Conservation (phyloP, 2,113 vertebrate genomes). For the Forbesichthys agassizii region DNA sequence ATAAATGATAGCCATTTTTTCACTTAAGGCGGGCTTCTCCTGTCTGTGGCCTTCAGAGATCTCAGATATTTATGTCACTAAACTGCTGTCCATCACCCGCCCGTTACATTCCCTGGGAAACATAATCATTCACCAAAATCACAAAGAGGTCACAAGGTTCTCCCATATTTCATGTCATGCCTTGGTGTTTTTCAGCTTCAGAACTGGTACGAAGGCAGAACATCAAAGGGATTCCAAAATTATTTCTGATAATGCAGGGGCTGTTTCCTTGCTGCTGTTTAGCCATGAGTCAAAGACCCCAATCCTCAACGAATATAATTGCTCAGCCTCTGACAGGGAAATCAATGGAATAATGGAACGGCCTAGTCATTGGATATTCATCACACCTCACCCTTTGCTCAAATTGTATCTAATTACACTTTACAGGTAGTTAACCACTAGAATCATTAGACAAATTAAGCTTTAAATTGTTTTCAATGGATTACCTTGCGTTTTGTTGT, state of each 20-base stretch:
- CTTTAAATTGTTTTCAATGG: neutral
- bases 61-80: slow-evolving; percentile 17
- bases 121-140: slow-evolving; percentile 2
- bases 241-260: neutral
- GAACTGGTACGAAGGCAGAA: neutral
- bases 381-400: slow-evolving; percentile 32
- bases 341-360: slow-evolving; percentile 27
- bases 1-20: slow-evolving; percentile 26
- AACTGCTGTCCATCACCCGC: neutral
- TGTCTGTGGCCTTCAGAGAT: slow-evolving; percentile 40
- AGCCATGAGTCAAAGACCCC: slow-evolving; percentile 4
- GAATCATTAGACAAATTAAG: slow-evolving; percentile 17
- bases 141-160: slow-evolving; percentile 13
- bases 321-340: slow-evolving; percentile 16
- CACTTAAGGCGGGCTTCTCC: slow-evolving; percentile 14
- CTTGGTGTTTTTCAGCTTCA: neutral
- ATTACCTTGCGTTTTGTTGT: neutral
- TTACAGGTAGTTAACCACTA: slow-evolving; percentile 29
- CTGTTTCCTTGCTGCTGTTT: neutral
- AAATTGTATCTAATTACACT: slow-evolving; percentile 45
- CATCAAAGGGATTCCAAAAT: neutral
- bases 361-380: slow-evolving; percentile 22
- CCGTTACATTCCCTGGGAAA: slow-evolving; percentile 9
- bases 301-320: slow-evolving; percentile 36
- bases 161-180: neutral